Percentiles rank a stretch among this genome's conserved stretches.
Conservation (phyloP, 2,888 invertebrate genomes). For the Ectemnius lituratus region DNA sequence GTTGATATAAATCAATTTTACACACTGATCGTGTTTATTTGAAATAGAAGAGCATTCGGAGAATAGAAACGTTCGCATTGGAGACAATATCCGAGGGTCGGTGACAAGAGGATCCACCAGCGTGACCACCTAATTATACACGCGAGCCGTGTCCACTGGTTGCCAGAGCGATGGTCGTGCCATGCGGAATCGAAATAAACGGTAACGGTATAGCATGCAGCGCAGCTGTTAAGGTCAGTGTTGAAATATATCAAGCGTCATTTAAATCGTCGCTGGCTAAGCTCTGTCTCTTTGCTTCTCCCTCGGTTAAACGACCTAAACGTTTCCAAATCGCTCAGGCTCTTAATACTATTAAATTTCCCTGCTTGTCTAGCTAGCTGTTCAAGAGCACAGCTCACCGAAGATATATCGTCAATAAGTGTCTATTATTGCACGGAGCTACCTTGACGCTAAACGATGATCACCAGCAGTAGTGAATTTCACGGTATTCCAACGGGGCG, state of each 20-base stretch:
- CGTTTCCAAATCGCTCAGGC: background rate
- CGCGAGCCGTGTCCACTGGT: slow-evolving; percentile 1
- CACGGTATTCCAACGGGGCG: background rate
- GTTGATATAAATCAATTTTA: no score
- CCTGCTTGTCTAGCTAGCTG: background rate
- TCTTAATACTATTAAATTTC: slow-evolving; percentile 20
- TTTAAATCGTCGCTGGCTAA: background rate
- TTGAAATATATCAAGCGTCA: slow-evolving; percentile 3
- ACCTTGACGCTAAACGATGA: background rate
- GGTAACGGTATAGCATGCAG: background rate
- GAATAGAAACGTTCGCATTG: slow-evolving; percentile 24
- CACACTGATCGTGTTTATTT: no score
- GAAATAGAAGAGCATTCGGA: no score
- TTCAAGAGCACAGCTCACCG: background rate
- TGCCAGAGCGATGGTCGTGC: background rate
- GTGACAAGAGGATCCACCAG: background rate
- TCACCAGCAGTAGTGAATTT: background rate
- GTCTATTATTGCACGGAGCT: background rate
- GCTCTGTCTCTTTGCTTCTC: background rate
- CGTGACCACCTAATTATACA: slow-evolving; percentile 5
- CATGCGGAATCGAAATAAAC: slow-evolving; percentile 5
- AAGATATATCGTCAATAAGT: background rate
- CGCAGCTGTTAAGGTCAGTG: slow-evolving; percentile 10
- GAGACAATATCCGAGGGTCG: no score
- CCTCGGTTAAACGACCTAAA: slow-evolving; percentile 1